Conservation (phyloP, 2,888 invertebrate genomes). For the Argyresthia albistria region DNA sequence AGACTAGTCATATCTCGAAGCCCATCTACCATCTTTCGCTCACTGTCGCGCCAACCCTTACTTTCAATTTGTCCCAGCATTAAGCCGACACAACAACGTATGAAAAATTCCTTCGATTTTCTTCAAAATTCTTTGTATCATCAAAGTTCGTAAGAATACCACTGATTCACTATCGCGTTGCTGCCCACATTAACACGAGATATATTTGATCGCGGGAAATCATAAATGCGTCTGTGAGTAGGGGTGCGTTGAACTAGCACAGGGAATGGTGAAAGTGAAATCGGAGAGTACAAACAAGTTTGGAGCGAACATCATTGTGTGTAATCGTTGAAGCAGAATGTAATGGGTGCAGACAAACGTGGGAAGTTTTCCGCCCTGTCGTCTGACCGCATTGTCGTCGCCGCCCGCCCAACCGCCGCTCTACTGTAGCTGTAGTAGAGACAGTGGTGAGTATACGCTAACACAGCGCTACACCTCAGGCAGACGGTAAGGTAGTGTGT, state of each 20-base stretch:
- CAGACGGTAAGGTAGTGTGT: too few relatives aligned
- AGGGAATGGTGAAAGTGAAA: slow-evolving; percentile 14
- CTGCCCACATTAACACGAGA: slow-evolving; percentile 23
- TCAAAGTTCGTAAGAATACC: slow-evolving; percentile 35
- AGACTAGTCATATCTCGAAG: slow-evolving; percentile 1
- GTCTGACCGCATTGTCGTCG: background rate
- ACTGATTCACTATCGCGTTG: slow-evolving; percentile 26
- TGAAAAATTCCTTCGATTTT: slow-evolving; percentile 42
- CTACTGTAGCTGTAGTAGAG: background rate
- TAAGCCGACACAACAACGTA: slow-evolving; percentile 29
- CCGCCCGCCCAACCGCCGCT: background rate
- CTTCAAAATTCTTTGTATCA: slow-evolving; percentile 38
- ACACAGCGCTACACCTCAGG: too few relatives aligned
- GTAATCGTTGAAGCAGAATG: slow-evolving; percentile 20
- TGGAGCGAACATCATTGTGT: slow-evolving; percentile 13
- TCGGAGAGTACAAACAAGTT: slow-evolving; percentile 23
- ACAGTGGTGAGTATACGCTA: background rate
- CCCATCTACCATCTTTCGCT: background rate
- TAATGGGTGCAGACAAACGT: slow-evolving; percentile 10
- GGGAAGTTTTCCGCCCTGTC: slow-evolving; percentile 12
- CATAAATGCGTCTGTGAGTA: slow-evolving; percentile 21
- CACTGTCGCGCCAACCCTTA: slow-evolving; percentile 12
- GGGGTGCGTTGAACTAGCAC: slow-evolving; percentile 21
- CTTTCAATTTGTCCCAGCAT: slow-evolving; percentile 30
- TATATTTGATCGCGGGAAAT: slow-evolving; percentile 31